These are phyloP conservation scores for Argya squamiceps DNA, from an alignment of 2,797 vertebrate species.

Conservation along the genomic window DNA sequence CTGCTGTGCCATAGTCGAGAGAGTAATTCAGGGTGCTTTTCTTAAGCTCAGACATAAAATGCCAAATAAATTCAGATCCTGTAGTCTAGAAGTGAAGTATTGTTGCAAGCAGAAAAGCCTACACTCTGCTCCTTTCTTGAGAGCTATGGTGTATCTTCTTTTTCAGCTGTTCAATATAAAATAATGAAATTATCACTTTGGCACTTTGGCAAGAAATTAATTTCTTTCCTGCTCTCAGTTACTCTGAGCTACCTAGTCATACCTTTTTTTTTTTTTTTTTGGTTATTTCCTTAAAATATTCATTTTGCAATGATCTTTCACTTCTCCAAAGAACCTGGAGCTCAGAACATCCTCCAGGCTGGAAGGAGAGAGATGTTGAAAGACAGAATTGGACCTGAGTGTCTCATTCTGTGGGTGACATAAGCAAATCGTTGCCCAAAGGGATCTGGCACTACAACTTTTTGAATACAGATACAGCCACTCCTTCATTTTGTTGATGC, in stretches of 20 bases:
- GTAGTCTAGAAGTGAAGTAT: not conserved
- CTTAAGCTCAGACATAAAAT: not conserved
- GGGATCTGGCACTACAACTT: not conserved
- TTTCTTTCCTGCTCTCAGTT: not conserved
- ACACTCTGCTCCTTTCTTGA: not conserved
- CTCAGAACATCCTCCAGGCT: not conserved
- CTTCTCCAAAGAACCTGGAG: not conserved
- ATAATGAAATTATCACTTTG: not conserved
- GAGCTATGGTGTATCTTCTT: conserved; percentile 39
- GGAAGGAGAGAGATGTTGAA: not conserved
- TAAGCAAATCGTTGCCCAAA: not conserved
- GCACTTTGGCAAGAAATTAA: not conserved
- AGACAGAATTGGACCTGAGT: not conserved
- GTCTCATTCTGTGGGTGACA: not conserved
- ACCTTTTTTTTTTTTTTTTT: not conserved
- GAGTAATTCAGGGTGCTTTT: not conserved
- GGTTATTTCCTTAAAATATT: not conserved
- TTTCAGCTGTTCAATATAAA: not conserved
- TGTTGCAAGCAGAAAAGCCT: not conserved
- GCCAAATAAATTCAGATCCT: not conserved
- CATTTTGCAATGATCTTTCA: not conserved
- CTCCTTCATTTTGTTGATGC: not conserved
- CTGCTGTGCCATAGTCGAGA: not conserved
- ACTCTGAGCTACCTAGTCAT: not conserved
- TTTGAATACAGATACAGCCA: not conserved